phyloP scores from a whole-genome alignment of 2,113 vertebrate genomes.

The Takifugu bimaculatus region DNA sequence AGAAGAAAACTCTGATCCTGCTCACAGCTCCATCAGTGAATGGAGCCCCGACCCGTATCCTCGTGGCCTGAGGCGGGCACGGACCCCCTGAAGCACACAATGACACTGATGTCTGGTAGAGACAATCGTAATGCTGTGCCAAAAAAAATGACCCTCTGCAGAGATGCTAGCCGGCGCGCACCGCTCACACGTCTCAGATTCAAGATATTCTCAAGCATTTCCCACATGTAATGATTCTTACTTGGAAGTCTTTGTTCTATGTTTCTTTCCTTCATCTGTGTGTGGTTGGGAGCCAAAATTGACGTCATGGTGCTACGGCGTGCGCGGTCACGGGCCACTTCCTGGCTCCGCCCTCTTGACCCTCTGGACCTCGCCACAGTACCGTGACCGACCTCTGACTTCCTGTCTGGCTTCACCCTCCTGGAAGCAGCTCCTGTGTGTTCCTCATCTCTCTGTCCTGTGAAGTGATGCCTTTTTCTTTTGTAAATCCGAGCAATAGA shows the following conservation, averaged over 20 bases:
- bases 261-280: too few relatives aligned
- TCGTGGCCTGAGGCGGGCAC: neutral
- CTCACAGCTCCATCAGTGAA: conserved; percentile 6
- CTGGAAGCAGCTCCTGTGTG: conserved; percentile 56
- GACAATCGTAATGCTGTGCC: conserved; percentile 59
- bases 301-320: conserved; percentile 49
- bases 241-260: too few relatives aligned
- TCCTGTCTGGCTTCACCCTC: conserved; percentile 13
- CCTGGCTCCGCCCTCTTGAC: too few relatives aligned
- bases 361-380: too few relatives aligned
- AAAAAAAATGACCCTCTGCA: conserved; percentile 41
- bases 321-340: neutral
- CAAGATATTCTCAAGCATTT: neutral
- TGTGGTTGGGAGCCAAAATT: conserved; percentile 3
- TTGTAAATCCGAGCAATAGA: conserved; percentile 70
- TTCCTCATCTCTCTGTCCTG: conserved; percentile 47
- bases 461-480: conserved; percentile 71
- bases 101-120: conserved; percentile 38
- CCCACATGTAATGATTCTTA: too few relatives aligned
- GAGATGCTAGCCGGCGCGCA: conserved; percentile 8
- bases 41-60: conserved; percentile 14
- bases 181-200: conserved; percentile 4
- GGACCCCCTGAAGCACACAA: conserved; percentile 42
- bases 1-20: neutral
- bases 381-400: too few relatives aligned